Evolutionary conservation across 1,140 invertebrate genomes (phyloP).

Genomic region (Bombus balteatus): DNA sequence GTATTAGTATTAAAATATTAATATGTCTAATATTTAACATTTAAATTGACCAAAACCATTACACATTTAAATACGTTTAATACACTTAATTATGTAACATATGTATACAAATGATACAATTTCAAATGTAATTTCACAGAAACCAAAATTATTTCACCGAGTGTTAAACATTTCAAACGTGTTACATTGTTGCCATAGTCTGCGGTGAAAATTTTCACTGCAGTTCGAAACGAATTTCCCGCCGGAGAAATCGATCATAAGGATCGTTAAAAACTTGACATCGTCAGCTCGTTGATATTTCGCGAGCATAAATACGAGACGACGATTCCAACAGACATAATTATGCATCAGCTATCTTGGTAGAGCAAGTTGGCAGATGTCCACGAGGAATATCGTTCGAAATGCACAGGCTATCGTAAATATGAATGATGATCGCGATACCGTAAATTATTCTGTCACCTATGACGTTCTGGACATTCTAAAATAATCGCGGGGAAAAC

Average conservation of each 20-base stretch:
- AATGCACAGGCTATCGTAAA: conserved; percentile 1
- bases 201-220: not conserved
- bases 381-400: conserved; percentile 20
- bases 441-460: conserved; percentile 20
- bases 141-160: no score
- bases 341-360: conserved; percentile 35
- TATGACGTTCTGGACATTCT: not conserved
- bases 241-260: not conserved
- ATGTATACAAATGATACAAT: no score
- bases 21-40: not conserved
- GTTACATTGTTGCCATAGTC: no score
- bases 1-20: not conserved
- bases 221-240: not conserved
- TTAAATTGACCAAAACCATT: not conserved
- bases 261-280: not conserved
- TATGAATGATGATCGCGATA: conserved; percentile 34
- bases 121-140: no score
- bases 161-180: no score
- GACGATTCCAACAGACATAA: not conserved
- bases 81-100: not conserved
- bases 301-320: not conserved
- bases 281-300: not conserved
- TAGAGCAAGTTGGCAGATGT: conserved; percentile 34
- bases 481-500: conserved; percentile 25
- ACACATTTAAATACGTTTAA: not conserved